These are phyloP conservation scores for Protomyctophum bolini DNA, from an alignment of 2,113 vertebrate genomes.

Conservation along the genomic window DNA sequence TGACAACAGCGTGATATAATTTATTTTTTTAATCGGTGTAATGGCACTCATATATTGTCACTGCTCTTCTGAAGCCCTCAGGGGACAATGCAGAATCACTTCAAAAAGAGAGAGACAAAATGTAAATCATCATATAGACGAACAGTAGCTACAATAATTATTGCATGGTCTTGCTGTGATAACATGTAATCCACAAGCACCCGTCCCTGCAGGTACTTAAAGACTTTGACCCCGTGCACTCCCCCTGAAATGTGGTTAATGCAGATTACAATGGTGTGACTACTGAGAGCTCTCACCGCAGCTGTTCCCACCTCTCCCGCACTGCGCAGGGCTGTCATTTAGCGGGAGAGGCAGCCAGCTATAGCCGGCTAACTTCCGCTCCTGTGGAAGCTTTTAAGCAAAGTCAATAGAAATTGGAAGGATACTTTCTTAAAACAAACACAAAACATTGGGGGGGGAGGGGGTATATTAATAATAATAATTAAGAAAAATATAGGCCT, in stretches of 20 bases:
- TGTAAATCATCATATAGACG: constrained; percentile 42
- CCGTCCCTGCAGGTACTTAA: constrained; percentile 78
- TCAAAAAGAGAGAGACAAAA: constrained; percentile 24
- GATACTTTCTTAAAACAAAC: constrained; percentile 60
- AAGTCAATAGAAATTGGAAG: constrained; percentile 62
- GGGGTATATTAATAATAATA: constrained; percentile 38
- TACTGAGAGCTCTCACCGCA: constrained; percentile 67
- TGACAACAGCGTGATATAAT: not conserved
- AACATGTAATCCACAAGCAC: constrained; percentile 73
- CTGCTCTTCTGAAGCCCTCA: not conserved
- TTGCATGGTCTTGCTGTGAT: constrained; percentile 55
- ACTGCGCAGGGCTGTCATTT: constrained; percentile 66
- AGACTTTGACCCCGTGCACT: constrained; percentile 82
- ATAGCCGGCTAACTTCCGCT: too few species aligned
- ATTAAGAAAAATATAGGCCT: constrained; percentile 51
- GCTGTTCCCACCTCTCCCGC: constrained; percentile 70
- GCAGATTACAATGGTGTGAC: constrained; percentile 80
- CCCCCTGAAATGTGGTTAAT: constrained; percentile 76
- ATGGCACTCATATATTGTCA: not conserved
- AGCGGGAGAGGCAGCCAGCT: constrained; percentile 42
- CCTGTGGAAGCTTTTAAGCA: constrained; percentile 55
- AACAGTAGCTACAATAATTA: constrained; percentile 64
- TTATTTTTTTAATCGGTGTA: constrained; percentile 11
- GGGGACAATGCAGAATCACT: constrained; percentile 20
- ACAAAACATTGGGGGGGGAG: constrained; percentile 20